Percentiles rank a stretch among this genome's conserved stretches.
Evolutionary conservation across 2,113 vertebrate genomes (phyloP).

Genomic region (Sterna hirundo): DNA sequence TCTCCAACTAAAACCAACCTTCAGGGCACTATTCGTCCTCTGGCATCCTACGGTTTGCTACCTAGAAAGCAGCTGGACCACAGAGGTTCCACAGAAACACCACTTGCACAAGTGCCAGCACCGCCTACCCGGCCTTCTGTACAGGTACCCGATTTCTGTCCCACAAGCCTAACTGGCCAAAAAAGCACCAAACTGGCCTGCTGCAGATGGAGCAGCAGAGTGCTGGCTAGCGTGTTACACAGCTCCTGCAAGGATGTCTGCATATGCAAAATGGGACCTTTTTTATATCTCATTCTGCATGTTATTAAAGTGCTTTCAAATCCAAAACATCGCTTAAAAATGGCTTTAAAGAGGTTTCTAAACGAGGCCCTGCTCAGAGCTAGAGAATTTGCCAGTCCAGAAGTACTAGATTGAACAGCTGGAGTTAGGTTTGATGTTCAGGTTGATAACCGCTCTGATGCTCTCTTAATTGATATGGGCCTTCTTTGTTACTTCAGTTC

Average conservation of each 20-base stretch:
- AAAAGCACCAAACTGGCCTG: neutral
- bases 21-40: neutral
- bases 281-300: neutral
- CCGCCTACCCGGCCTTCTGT: neutral
- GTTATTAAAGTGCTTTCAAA: neutral
- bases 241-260: neutral
- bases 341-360: neutral
- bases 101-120: rapidly evolving
- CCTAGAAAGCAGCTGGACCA: neutral
- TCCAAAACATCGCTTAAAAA: neutral
- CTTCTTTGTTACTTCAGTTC: neutral
- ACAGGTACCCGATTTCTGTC: rapidly evolving
- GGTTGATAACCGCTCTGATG: neutral
- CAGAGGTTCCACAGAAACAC: neutral
- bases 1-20: neutral
- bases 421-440: neutral
- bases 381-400: neutral
- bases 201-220: neutral
- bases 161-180: neutral
- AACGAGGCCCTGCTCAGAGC: neutral
- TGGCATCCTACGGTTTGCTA: neutral
- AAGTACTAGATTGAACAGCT: neutral
- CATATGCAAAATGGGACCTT: neutral
- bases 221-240: neutral
- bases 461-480: neutral